A percentile compares a stretch with the other conserved stretches of the same genome.
Evolutionary conservation across 2,113 vertebrate species (phyloP).

Genomic region (Petromus typicus): DNA sequence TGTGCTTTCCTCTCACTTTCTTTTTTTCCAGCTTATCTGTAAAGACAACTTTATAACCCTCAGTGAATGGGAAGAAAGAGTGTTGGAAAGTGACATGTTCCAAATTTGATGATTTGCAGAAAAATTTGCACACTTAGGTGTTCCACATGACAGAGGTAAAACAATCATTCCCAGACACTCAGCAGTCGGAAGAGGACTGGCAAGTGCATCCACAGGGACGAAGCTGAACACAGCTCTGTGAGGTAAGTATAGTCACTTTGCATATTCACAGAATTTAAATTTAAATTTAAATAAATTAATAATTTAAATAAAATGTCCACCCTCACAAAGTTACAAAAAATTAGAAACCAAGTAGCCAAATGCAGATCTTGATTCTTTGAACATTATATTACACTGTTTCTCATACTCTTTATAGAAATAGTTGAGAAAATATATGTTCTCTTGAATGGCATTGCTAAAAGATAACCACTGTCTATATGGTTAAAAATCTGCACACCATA

Average conservation of each 20-base stretch:
- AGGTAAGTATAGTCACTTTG: background rate
- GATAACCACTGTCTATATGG: background rate
- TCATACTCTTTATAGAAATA: background rate
- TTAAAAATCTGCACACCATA: background rate
- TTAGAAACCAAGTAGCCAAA: background rate
- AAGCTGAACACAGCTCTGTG: background rate
- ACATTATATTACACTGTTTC: background rate
- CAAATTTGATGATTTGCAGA: background rate
- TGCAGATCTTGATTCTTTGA: background rate
- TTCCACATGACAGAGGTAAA: background rate
- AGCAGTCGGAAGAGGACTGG: background rate
- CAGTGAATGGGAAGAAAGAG: background rate
- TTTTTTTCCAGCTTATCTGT: background rate
- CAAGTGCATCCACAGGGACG: background rate
- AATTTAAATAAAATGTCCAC: background rate
- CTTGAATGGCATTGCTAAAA: background rate
- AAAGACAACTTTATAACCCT: background rate
- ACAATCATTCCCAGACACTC: background rate
- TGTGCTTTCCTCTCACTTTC: background rate
- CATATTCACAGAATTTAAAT: background rate
- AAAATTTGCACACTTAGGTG: background rate
- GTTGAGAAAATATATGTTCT: slow-evolving; percentile 7
- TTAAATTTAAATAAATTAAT: too few relatives aligned
- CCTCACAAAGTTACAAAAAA: background rate
- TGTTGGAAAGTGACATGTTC: background rate